These are phyloP conservation scores for Pentamera pediparva DNA, from an alignment of 53 echinoderm and acorn worm species.

Conservation along the genomic window DNA sequence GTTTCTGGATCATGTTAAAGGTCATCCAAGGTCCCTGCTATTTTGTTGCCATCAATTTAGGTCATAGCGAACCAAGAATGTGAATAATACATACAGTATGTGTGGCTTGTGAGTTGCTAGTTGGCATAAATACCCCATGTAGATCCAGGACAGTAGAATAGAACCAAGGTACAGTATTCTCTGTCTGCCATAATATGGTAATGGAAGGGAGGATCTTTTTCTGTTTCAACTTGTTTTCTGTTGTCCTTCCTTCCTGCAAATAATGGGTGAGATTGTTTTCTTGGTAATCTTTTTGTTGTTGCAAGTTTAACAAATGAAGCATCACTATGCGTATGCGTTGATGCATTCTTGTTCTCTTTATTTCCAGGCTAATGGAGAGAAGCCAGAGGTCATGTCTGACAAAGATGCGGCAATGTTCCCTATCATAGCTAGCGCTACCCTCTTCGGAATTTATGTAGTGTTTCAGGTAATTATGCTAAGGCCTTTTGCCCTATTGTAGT, in stretches of 20 bases:
- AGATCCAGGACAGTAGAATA: too few species aligned
- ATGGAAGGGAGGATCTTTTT: neutral
- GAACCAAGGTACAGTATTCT: too few species aligned
- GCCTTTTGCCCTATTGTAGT: too few species aligned
- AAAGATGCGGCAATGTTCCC: conserved; percentile 99
- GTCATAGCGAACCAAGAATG: too few species aligned
- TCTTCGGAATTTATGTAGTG: conserved; percentile 89
- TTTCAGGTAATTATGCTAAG: conserved; percentile 51
- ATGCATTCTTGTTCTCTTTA: conserved; percentile 1
- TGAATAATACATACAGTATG: too few species aligned
- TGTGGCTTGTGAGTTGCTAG: too few species aligned
- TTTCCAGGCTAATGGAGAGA: conserved; percentile 85
- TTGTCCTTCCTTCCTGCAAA: neutral
- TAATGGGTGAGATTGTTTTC: neutral
- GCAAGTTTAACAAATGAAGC: neutral
- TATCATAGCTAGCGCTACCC: conserved; percentile 87
- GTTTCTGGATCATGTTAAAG: too few species aligned
- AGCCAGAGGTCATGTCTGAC: conserved; percentile 90
- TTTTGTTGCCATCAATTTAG: too few species aligned
- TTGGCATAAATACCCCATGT: too few species aligned
- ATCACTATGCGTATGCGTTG: neutral
- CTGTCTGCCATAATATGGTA: neutral
- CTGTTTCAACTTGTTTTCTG: neutral
- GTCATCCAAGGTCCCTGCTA: too few species aligned
- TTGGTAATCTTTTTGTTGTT: neutral